Percentiles rank a stretch among this genome's conserved stretches.
These are phyloP conservation scores for Eremophila alpestris DNA, from an alignment of 2,797 vertebrate species.

Conservation along the genomic window DNA sequence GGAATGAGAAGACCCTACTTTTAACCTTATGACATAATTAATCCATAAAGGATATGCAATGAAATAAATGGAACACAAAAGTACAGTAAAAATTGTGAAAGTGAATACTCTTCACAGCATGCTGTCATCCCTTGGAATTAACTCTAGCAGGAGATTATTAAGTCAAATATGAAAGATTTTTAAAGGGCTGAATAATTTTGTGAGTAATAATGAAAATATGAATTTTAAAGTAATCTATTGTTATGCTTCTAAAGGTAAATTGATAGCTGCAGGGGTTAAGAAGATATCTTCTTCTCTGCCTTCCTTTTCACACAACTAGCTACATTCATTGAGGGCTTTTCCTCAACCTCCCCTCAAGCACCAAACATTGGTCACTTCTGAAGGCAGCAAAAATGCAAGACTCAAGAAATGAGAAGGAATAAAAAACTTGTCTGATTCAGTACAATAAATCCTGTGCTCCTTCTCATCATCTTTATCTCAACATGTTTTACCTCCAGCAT, in stretches of 20 bases:
- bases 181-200: constrained; percentile 53
- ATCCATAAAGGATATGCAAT: constrained; percentile 1
- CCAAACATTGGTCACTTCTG: neutral
- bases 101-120: constrained; percentile 33
- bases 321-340: constrained; percentile 22
- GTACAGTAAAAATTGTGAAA: constrained; percentile 7
- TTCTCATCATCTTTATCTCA: neutral
- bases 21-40: constrained; percentile 37
- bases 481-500: neutral
- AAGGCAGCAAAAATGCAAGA: neutral
- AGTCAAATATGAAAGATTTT: constrained; percentile 54
- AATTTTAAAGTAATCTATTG: constrained; percentile 43
- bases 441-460: neutral
- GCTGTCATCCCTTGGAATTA: constrained; percentile 35
- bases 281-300: neutral
- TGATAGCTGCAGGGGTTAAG: constrained; percentile 11
- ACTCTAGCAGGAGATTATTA: constrained; percentile 59
- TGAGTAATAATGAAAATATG: constrained; percentile 43
- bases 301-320: neutral
- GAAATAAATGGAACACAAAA: constrained; percentile 19
- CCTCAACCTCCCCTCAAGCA: constrained; percentile 31
- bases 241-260: constrained; percentile 31
- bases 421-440: neutral
- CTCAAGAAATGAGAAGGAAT: neutral
- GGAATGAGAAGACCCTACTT: neutral